phyloP scores from a whole-genome alignment of 2,113 vertebrate genomes.

The Saccopteryx leptura region DNA sequence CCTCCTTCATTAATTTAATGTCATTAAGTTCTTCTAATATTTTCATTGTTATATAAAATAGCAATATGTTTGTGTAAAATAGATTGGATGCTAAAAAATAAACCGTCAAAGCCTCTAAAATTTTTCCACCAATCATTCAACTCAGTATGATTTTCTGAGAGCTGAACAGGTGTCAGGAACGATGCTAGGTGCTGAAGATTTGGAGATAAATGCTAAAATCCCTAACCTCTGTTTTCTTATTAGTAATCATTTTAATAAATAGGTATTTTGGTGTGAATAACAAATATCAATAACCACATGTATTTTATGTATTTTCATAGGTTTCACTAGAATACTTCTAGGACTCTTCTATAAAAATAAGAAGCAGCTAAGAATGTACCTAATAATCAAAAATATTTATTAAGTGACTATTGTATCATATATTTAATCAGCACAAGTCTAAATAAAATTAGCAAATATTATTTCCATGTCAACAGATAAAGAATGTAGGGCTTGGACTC shows the following conservation, averaged over 20 bases:
- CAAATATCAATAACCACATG: neutral
- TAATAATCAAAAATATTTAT: slow-evolving; percentile 1
- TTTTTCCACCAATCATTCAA: neutral
- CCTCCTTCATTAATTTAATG: neutral
- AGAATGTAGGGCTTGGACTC: neutral
- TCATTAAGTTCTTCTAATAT: neutral
- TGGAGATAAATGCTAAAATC: neutral
- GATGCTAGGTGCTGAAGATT: neutral
- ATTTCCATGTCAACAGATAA: neutral
- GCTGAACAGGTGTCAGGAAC: neutral
- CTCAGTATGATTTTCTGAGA: neutral
- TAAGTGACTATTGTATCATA: neutral
- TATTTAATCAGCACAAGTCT: neutral
- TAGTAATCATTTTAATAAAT: neutral
- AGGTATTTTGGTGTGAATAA: neutral
- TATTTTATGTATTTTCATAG: neutral
- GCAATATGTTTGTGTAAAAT: neutral
- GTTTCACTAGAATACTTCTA: slow-evolving; percentile 17
- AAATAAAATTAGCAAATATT: neutral
- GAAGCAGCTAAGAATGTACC: neutral
- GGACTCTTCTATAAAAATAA: neutral
- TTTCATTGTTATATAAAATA: neutral
- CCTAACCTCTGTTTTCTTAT: neutral
- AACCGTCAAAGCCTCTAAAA: neutral
- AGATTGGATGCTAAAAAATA: neutral